phyloP scores from a whole-genome alignment of 30 jellyfish, hydroid and myxozoan species.

The Chrysaora quinquecirrha region DNA sequence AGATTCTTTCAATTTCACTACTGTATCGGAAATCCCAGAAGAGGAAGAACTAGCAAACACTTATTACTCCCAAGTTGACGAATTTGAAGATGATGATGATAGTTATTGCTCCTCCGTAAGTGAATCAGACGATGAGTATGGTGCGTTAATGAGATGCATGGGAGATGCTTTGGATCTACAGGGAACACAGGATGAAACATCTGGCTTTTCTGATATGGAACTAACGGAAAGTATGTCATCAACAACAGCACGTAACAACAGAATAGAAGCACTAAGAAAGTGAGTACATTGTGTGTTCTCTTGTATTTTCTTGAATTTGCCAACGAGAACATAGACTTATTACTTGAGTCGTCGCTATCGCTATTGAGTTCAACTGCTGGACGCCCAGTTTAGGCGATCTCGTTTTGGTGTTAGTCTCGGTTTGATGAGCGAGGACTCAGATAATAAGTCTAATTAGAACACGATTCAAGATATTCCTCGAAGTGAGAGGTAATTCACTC shows the following conservation, averaged over 20 bases:
- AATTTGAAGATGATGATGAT: conserved; percentile 5
- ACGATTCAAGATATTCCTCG: too few relatives aligned
- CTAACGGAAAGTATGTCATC: conserved; percentile 22
- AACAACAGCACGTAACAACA: conserved; percentile 42
- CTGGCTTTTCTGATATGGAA: background rate
- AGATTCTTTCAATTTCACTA: conserved; percentile 65
- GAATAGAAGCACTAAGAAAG: conserved; percentile 53
- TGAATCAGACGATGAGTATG: conserved; percentile 72
- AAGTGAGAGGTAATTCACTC: too few relatives aligned
- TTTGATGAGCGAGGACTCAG: too few relatives aligned
- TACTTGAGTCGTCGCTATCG: too few relatives aligned
- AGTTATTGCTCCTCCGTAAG: conserved; percentile 1
- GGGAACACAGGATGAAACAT: conserved; percentile 37
- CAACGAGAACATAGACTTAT: too few relatives aligned
- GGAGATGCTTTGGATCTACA: conserved; percentile 72
- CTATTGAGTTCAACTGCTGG: too few relatives aligned
- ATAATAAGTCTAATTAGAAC: too few relatives aligned
- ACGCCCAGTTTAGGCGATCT: too few relatives aligned
- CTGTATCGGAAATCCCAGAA: conserved; percentile 80
- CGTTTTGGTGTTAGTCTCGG: too few relatives aligned
- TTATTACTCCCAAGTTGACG: conserved; percentile 77
- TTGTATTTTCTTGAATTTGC: too few relatives aligned
- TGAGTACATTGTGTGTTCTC: background rate
- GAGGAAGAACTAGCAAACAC: conserved; percentile 90
- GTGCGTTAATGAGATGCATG: conserved; percentile 70